Evolutionary conservation across 1,140 invertebrate genomes (phyloP), one percentile per base, ranked within the genome.

Genomic region (Chymomyza costata): DNA sequence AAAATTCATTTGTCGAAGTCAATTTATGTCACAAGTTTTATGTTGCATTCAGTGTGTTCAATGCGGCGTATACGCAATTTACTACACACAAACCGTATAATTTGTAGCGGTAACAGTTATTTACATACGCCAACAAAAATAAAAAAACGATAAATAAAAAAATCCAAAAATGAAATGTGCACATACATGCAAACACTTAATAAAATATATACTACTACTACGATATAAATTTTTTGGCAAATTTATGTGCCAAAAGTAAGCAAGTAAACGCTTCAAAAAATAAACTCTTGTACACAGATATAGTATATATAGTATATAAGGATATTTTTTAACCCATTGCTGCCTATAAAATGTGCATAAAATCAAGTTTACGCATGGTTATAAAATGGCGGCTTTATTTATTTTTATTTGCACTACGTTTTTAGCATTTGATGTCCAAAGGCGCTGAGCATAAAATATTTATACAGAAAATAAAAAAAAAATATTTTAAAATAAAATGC

Each of bases 121-220:
- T 65, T 65, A 65, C 62, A 57, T 43, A 56, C 45, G 38, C 30
- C 47, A 11, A 10, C 16, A 38, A 30, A 66, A 43, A 18, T 6
- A 7, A 14, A 10, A 31, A 41, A 41, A 68, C n/a, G 15, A 54
- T 50, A 53, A 38, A 38, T 30, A 15, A 14, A 48, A 35, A 32
- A 18, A 32, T n/a, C 3, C n/a, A n/a, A n/a, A 18, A 40, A 48
- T 44, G 54, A 47, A 54, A 64, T n/a, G n/a, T n/a, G n/a, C n/a
- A n/a, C n/a, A 45, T 60, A 62, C 51, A 48, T 55, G 53, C n/a
- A 52, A 49, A 49, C 51, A 67, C 66, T 78, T 67, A 66, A 71
- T 71, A 63, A 66, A 67, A 65, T 67, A 51, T 60, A 80, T 71
- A n/a, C n/a, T n/a, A n/a, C n/a, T n/a, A n/a, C n/a, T n/a, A n/a